Base-by-base conservation (phyloP, 2,888 invertebrate genomes). In the Athalia rosae region DNA sequence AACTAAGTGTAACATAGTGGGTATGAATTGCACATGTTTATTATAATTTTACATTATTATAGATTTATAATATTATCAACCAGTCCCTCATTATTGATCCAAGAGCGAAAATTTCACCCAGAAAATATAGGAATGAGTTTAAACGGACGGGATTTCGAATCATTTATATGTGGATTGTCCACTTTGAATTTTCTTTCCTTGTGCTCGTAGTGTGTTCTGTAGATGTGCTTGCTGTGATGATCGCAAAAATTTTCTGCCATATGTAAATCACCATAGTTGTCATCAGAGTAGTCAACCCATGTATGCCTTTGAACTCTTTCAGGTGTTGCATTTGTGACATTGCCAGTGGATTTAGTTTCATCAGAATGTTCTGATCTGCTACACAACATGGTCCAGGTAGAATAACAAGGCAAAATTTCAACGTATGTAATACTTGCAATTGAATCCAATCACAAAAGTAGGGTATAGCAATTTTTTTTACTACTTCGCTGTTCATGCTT, bases 41-140 rank as follows among this genome's bases (percentile, higher is more conserved):
- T 71, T 58, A 15, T 58, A 15, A 3, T 58, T 58, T 13, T 13
- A 69, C 9, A 71, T 58, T 71, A 56, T 58, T 48, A 28, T 61
- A 43, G 48, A 74, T 9, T 28, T 50, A 61, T 48, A 47, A 43
- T n/a, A 11, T 5, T 9, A 48, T 58, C 47, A 8, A 74, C 48
- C 61, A 74, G 61, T 74, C 74, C 5, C 15, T 28, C 8, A 61
- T 61, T 48, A 50, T 28, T 48, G 48, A 7, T 48, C 7, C 4
- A 11, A 61, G 61, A 28, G 61, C 43, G 48, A 9, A 0, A 74
- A 61, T 76, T 59, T 76, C 48, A 80, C 56, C 78, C 63, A 59
- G 53, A 76, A 53, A 69, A 71, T 48, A 79, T 53, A 64, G 71
- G 63, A 50, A 64, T 63, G 43, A 73, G 66, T 47, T 45, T 69